These are phyloP conservation scores for Aphrocallistes beatrix DNA, from an alignment of 37 sponge, comb jelly and placozoan species.

Conservation along the genomic window DNA sequence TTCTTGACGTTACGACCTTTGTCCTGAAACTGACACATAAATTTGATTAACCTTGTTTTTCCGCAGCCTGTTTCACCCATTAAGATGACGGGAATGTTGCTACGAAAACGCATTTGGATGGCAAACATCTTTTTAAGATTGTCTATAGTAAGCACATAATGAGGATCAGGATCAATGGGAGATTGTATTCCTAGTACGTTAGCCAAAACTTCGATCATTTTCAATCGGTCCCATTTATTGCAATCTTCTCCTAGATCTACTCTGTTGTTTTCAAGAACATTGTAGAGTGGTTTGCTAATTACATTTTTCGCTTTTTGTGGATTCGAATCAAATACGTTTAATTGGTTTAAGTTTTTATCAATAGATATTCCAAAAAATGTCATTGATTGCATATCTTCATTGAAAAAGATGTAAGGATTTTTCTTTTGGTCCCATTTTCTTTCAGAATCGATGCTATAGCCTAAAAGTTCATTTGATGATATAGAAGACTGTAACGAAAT, in stretches of 20 bases:
- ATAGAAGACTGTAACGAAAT: not conserved
- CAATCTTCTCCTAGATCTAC: not conserved
- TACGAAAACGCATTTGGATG: constrained; percentile 40
- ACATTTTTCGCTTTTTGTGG: constrained; percentile 21
- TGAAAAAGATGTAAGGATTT: constrained; percentile 94
- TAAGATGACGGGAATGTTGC: constrained; percentile 82
- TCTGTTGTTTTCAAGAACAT: not conserved
- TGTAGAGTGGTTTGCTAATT: constrained; percentile 22
- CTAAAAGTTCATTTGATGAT: not conserved
- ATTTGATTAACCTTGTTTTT: constrained; percentile 74
- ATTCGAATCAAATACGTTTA: not conserved
- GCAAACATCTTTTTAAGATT: constrained; percentile 23
- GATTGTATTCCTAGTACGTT: not conserved
- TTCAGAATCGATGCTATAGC: not conserved
- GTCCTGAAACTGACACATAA: constrained; percentile 68
- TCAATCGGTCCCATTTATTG: not conserved
- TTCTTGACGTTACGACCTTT: not conserved
- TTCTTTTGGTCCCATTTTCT: constrained; percentile 15
- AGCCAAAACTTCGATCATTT: not conserved
- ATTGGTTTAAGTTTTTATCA: not conserved
- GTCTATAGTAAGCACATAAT: constrained; percentile 26
- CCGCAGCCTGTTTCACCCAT: constrained; percentile 99
- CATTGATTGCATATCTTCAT: constrained; percentile 50
- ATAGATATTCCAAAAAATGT: constrained; percentile 75
- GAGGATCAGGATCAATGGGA: not conserved